Conservation (phyloP, 2,113 vertebrate species). For the Sturnira hondurensis region DNA sequence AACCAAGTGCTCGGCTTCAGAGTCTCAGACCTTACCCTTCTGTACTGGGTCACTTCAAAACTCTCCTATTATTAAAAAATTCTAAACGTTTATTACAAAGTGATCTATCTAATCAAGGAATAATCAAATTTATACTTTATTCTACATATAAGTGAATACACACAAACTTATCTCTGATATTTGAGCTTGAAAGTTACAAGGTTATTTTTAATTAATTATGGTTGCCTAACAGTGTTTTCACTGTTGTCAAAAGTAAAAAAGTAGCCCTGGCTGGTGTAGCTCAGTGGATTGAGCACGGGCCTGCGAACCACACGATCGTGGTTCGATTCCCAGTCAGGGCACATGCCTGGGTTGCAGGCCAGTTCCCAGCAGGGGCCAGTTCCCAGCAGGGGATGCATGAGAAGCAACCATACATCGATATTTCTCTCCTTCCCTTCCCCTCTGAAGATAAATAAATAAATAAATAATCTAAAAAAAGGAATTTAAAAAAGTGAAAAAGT, state of each 20-base stretch:
- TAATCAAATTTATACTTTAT: background rate
- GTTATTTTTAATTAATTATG: background rate
- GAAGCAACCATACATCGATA: no score
- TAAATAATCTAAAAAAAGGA: no score
- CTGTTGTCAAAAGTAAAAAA: background rate
- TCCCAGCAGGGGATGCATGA: no score
- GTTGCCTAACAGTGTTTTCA: background rate
- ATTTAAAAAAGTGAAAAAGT: background rate
- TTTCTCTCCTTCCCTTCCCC: no score
- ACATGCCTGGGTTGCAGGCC: no score
- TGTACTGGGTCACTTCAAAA: background rate
- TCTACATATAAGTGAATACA: background rate
- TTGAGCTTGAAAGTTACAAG: background rate
- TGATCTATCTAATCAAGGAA: background rate
- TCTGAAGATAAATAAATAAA: no score
- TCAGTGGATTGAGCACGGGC: no score
- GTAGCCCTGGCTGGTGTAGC: background rate
- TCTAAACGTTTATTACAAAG: background rate
- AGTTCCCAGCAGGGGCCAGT: no score
- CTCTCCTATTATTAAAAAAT: background rate
- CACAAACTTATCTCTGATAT: background rate
- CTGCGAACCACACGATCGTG: no score
- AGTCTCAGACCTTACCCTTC: background rate
- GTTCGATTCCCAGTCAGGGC: no score
- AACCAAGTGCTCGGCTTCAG: background rate